Base-by-base conservation (phyloP, 2,888 invertebrate species). In the Trachelus troglodyta region DNA sequence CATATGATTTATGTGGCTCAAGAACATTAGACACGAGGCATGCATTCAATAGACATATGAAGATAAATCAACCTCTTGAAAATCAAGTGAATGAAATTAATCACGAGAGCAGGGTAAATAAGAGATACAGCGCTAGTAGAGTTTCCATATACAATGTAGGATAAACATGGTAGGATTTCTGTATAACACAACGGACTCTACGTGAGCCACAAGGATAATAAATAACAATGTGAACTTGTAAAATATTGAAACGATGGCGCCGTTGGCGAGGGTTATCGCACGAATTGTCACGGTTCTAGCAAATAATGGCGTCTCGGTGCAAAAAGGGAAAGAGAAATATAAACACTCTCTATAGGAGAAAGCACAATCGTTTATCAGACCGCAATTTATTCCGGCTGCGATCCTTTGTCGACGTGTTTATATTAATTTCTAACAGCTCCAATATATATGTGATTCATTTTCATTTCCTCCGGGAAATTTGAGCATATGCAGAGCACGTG, bases 251-350 rank as follows among this genome's bases (percentile, higher is more conserved):
- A 84, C 85, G 87, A 86, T 87, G 88, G 88, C 89, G 89, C 87
- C 88, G 85, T 82, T 77, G 82, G 83, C 80, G 78, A 84, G 85
- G 88, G 90, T 89, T 89, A 89, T 89, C 90, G 85, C 83, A 76
- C 81, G 82, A 84, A 86, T 83, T 85, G 85, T 87, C 84, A 85
- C 81, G 83, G 83, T 85, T 83, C 81, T 83, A 84, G 86, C 83
- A 88, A 88, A 89, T 87, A 85, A 85, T 83, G 78, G 79, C 12
- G 71, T 77, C 78, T 80, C 78, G 77, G 23, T 76, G 78, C 76
- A 35, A 69, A 73, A 81, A 74, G 76, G 77, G 71, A 31, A 85
- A 82, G 77, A 80, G 81, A 86, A 37, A 37, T 12, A 15, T 23
- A 40, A 40, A 40, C 15, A 40, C 6, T 23, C 40, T 12, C 37